Evolutionary conservation across 2,113 vertebrate genomes (phyloP), one percentile per base, ranked within the genome.

Genomic region (Rhizomys pruinosus): DNA sequence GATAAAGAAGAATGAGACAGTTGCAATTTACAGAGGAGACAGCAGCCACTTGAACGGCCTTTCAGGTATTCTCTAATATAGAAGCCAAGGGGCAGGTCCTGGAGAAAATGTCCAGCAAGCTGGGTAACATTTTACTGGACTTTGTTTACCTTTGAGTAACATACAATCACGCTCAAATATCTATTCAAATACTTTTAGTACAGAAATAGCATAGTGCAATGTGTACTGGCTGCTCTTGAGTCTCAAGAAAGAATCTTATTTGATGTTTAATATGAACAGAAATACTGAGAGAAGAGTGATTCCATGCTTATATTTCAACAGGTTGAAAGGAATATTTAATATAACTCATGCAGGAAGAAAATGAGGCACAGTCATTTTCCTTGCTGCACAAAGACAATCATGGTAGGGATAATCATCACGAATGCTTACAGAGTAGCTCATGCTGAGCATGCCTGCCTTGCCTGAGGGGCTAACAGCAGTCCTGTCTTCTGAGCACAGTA

Each of bases 171-270:
- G n/a, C 55, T 61, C 72, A 68, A 57, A 61, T 47, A 47, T 7
- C n/a, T 63, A 29, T 9, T 89, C 63, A 72, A 64, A 87, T 39
- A 59, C 16, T 57, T 68, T 44, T 52, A 12, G 42, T 44, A 37
- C 13, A 84, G 88, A 93, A 87, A 84, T 34, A 79, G 4, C 47
- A 39, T 11, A 63, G 63, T 55, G 84, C 29, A 90, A 74, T 72
- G 44, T 37, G 7, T 37, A 72, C 16, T 72, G 11, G 68, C 19
- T 76, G 19, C 27, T 68, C 87, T 72, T 89, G 15, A 94, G 82
- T 76, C 64, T 82, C 52, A 59, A 87, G 74, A 92, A 57, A 84
- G 71, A 91, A 68, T 13, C 22, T 76, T 66, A 89, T 80, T 17
- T 61, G 37, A 63, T 89, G n/a, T 61, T 87, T 82, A 27, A 29